phyloP scores from a whole-genome alignment of 37 sponge, comb jelly and placozoan species.

The Eunapius fragilis region DNA sequence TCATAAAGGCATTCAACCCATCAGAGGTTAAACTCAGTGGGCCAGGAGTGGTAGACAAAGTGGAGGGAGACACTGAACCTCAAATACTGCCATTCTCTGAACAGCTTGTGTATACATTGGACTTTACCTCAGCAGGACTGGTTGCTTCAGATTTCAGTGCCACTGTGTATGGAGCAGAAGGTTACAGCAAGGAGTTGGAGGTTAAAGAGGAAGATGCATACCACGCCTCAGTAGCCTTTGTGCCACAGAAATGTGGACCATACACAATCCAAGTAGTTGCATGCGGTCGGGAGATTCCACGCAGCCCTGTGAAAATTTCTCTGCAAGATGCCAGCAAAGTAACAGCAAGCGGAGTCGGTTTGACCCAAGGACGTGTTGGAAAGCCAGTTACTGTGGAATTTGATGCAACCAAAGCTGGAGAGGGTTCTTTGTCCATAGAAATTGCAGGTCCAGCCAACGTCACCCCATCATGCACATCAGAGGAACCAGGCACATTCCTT shows the following conservation, averaged over 20 bases:
- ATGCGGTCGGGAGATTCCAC: slow-evolving; percentile 48
- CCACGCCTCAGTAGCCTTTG: slow-evolving; percentile 12
- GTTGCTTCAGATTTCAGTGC: slow-evolving; percentile 17
- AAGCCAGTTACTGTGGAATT: slow-evolving; percentile 39
- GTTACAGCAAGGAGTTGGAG: not conserved
- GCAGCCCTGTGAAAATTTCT: slow-evolving; percentile 67
- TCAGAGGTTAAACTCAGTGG: too few species aligned
- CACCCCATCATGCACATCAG: slow-evolving; percentile 2
- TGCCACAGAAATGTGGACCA: slow-evolving; percentile 45
- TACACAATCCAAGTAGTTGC: slow-evolving; percentile 36
- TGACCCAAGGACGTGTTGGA: slow-evolving; percentile 49
- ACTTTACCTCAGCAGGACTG: slow-evolving; percentile 59
- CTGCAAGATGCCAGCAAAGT: slow-evolving; percentile 71
- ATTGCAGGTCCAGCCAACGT: slow-evolving; percentile 31
- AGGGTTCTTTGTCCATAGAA: slow-evolving; percentile 35
- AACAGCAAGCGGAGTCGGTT: slow-evolving; percentile 72
- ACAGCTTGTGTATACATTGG: slow-evolving; percentile 2
- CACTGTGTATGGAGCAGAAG: not conserved
- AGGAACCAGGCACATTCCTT: not conserved
- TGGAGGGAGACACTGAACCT: too few species aligned
- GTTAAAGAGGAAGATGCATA: slow-evolving; percentile 21
- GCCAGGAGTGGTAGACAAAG: too few species aligned
- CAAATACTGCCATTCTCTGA: too few species aligned
- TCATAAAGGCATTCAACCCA: too few species aligned
- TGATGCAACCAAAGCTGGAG: slow-evolving; percentile 67